phyloP scores from a whole-genome alignment of 2,797 vertebrate species.

The Enteromius fasciolatus region DNA sequence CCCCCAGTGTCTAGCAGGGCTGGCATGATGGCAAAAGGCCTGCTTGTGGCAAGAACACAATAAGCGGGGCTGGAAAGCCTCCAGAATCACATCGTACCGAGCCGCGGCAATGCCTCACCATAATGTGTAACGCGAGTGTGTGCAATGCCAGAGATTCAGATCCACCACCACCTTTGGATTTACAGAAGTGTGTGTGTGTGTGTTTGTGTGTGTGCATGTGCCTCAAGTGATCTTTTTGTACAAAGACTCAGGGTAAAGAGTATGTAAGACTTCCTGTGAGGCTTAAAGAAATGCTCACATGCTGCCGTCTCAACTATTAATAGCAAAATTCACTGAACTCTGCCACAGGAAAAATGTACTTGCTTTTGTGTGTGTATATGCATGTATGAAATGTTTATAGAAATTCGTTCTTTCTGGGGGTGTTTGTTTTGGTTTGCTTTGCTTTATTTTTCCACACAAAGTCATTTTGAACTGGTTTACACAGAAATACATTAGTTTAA shows the following conservation, averaged over 20 bases:
- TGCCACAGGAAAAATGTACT: constrained; percentile 34
- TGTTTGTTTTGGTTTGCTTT: not conserved
- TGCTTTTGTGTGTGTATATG: constrained; percentile 49
- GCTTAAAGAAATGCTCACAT: constrained; percentile 38
- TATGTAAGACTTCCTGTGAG: constrained; percentile 41
- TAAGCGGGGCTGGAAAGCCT: constrained; percentile 46
- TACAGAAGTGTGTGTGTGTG: constrained; percentile 9
- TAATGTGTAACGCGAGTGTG: constrained; percentile 30
- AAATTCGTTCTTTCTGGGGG: not conserved
- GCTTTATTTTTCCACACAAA: not conserved
- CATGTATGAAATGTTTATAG: constrained; percentile 3
- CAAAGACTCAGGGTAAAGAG: constrained; percentile 12
- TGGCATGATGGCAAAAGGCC: constrained; percentile 42
- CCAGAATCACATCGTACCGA: constrained; percentile 38
- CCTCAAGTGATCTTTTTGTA: constrained; percentile 47
- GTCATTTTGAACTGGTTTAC: not conserved
- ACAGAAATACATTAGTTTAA: not conserved
- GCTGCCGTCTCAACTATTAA: constrained; percentile 47
- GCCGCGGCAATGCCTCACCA: not conserved
- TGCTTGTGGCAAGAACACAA: constrained; percentile 51
- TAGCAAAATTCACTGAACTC: constrained; percentile 42
- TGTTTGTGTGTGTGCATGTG: constrained; percentile 15
- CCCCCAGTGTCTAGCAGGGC: constrained; percentile 48
- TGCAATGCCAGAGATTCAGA: constrained; percentile 40
- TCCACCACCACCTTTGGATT: constrained; percentile 18